phyloP scores from a whole-genome alignment of 2,888 invertebrate genomes.

The Andrena flavipes region DNA sequence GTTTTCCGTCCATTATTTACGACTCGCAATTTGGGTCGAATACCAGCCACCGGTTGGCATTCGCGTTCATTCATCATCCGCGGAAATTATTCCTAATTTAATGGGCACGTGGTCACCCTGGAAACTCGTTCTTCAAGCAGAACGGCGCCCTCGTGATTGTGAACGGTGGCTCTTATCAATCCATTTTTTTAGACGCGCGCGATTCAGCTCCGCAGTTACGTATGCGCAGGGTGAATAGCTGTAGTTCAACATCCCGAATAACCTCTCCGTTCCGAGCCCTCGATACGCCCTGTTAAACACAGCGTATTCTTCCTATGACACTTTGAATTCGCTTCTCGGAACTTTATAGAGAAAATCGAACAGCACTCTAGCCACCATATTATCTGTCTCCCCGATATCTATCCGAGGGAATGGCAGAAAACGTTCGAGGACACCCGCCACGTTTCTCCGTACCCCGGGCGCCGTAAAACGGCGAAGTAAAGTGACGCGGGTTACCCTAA shows the following conservation, averaged over 20 bases:
- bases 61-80: constrained; percentile 45
- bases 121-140: background rate
- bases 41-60: constrained; percentile 39
- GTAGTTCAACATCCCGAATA: background rate
- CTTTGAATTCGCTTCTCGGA: background rate
- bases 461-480: constrained; percentile 6
- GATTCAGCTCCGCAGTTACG: background rate
- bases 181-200: background rate
- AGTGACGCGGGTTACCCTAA: constrained; percentile 9
- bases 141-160: constrained; percentile 10
- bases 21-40: constrained; percentile 64
- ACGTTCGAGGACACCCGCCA: background rate
- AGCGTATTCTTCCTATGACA: background rate
- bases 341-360: background rate
- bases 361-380: background rate
- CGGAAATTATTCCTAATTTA: constrained; percentile 63
- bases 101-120: constrained; percentile 24
- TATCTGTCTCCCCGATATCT: background rate
- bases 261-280: background rate
- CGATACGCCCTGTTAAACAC: background rate
- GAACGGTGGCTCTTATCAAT: background rate
- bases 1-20: constrained; percentile 61
- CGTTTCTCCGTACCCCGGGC: background rate
- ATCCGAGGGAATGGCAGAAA: background rate
- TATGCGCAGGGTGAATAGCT: background rate